A percentile compares a stretch with the other conserved stretches of the same genome.
phyloP scores from a whole-genome alignment of 2,888 invertebrate species.

The Brenthis daphne region DNA sequence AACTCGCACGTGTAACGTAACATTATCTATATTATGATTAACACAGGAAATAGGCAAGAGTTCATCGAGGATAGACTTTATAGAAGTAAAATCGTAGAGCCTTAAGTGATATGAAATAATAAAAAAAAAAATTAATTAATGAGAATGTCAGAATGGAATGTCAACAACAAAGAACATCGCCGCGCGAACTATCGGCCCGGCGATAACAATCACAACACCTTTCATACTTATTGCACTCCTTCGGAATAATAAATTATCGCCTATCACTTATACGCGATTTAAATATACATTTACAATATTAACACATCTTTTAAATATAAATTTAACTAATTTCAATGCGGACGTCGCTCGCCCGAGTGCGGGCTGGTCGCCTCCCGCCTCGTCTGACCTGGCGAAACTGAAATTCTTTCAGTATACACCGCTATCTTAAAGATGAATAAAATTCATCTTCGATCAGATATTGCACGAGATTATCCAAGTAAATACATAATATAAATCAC shows the following conservation, averaged over 20 bases:
- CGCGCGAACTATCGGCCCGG: slow-evolving; percentile 48
- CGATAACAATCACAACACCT: slow-evolving; percentile 79
- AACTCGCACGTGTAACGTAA: slow-evolving; percentile 71
- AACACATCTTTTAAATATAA: slow-evolving; percentile 78
- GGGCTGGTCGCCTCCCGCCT: slow-evolving; percentile 19
- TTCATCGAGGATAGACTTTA: slow-evolving; percentile 43
- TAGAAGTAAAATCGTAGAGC: slow-evolving; percentile 42
- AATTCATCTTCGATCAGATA: slow-evolving; percentile 41
- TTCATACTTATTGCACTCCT: slow-evolving; percentile 81
- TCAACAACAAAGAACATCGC: slow-evolving; percentile 60
- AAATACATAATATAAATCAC: slow-evolving; percentile 33
- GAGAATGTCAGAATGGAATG: slow-evolving; percentile 71
- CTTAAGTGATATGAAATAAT: slow-evolving; percentile 47
- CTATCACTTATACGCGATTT: slow-evolving; percentile 70
- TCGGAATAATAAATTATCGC: slow-evolving; percentile 75
- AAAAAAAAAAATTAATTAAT: slow-evolving; percentile 50
- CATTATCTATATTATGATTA: slow-evolving; percentile 61
- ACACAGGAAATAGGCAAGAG: slow-evolving; percentile 52
- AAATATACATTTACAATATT: slow-evolving; percentile 80
- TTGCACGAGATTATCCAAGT: slow-evolving; percentile 45
- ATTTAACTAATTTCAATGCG: slow-evolving; percentile 75
- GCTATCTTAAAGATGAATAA: slow-evolving; percentile 40
- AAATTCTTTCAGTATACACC: slow-evolving; percentile 55
- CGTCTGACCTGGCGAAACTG: slow-evolving; percentile 50
- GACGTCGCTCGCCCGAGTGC: slow-evolving; percentile 53